These are phyloP conservation scores for Sphaeramia orbicularis DNA, from an alignment of 2,797 vertebrate species.

Conservation along the genomic window DNA sequence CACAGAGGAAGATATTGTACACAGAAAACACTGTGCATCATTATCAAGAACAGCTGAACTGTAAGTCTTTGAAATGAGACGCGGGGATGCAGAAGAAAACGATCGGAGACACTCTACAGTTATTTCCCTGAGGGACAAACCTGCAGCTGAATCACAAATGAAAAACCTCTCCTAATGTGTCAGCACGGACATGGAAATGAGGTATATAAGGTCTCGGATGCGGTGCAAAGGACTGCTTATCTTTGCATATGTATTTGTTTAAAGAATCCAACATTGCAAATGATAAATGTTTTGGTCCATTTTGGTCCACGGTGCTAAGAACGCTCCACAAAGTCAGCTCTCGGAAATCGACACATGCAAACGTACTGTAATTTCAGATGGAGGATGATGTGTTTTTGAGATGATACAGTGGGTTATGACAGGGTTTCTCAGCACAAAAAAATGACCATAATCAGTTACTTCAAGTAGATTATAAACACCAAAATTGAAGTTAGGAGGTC, in stretches of 20 bases:
- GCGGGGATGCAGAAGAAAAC: conserved; percentile 35
- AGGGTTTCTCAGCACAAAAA: conserved; percentile 62
- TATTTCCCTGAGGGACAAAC: conserved; percentile 84
- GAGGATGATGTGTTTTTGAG: conserved; percentile 42
- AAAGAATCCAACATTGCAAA: conserved; percentile 30
- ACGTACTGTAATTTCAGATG: conserved; percentile 38
- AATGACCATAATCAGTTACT: conserved; percentile 58
- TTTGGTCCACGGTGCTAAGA: conserved; percentile 14
- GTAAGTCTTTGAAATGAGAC: conserved; percentile 23
- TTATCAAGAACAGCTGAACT: conserved; percentile 54
- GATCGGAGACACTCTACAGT: conserved; percentile 55
- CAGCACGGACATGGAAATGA: conserved; percentile 73
- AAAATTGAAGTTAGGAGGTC: conserved; percentile 62
- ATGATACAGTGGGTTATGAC: conserved; percentile 68
- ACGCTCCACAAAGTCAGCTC: conserved; percentile 18
- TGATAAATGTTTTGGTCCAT: conserved; percentile 31
- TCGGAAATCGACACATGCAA: conserved; percentile 36
- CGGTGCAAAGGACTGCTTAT: conserved; percentile 55
- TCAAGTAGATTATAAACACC: conserved; percentile 79
- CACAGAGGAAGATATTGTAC: conserved; percentile 69
- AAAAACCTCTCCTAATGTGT: conserved; percentile 72
- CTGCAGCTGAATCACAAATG: conserved; percentile 73
- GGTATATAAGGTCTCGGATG: conserved; percentile 79
- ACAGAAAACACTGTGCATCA: conserved; percentile 61
- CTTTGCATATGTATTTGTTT: conserved; percentile 29